Conservation (phyloP, 2,797 vertebrate species). For the Pteropus rufus region DNA sequence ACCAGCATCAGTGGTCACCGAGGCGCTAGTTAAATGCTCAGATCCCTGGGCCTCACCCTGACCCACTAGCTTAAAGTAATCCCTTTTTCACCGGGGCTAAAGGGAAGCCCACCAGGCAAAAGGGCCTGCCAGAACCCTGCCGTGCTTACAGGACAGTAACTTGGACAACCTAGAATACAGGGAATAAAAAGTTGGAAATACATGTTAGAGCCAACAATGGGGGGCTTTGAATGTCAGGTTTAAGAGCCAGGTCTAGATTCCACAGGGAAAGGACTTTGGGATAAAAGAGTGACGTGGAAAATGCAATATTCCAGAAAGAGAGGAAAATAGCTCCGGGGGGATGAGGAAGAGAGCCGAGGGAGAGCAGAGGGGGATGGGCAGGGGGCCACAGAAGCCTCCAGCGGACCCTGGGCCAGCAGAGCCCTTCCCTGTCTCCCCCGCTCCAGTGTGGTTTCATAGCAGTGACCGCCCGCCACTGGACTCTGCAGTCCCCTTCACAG, state of each 20-base stretch:
- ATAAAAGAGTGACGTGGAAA: background rate
- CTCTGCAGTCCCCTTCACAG: background rate
- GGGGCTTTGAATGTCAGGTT: background rate
- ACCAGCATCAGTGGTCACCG: background rate
- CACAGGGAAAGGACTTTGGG: background rate
- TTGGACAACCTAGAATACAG: background rate
- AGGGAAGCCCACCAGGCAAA: background rate
- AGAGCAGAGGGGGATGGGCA: background rate
- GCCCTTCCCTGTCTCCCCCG: too few species aligned
- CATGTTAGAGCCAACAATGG: background rate
- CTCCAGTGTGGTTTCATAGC: rapidly evolving
- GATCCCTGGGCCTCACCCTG: background rate
- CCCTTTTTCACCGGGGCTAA: background rate
- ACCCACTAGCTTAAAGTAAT: background rate
- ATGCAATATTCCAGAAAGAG: background rate
- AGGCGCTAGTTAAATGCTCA: background rate
- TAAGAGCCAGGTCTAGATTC: background rate
- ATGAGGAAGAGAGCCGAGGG: background rate
- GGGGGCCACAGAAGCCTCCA: background rate
- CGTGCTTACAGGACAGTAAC: background rate
- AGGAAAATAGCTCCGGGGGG: background rate
- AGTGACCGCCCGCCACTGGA: too few species aligned
- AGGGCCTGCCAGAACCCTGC: background rate
- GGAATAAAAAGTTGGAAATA: background rate
- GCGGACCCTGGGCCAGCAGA: background rate